Base-by-base conservation (phyloP, 2,888 invertebrate species). In the Enchytraeus crypticus region DNA sequence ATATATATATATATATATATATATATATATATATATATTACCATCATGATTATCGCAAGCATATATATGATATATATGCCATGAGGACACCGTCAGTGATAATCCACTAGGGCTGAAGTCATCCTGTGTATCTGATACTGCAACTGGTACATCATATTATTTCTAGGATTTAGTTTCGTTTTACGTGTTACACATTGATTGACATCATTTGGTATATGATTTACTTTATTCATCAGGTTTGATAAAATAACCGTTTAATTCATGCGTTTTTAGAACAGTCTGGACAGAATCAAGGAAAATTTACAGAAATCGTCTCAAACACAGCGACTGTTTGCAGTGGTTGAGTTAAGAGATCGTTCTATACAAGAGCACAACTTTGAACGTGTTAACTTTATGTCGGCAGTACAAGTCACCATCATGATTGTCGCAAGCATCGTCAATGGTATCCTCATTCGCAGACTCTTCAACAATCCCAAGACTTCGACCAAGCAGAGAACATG, bases 321-420 rank as follows among this genome's bases (percentile, higher is more conserved):
- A 33, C 79, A 79, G 69, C 72, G 74, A 56, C 57, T 74, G 57
- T 81, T 89, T 63, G 84, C 86, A 57, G 87, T 88, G 0, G 83
- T 83, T 70, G 91, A 92, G 77, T 87, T 89, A 0, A 78, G 89
- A 32, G 92, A 92, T 76, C 82, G 91, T 65, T 89, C 89, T 74
- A 76, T 88, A 2, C 88, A 88, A 1, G 90, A 90, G 74, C 85
- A 86, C 51, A 89, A 89, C 79, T 88, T 85, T 73, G 86, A 86
- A 65, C 84, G 87, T 66, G 90, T 92, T 0, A 90, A 90, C 72
- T 80, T 84, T 56, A 89, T 89, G 85, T 77, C 77, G 1, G 65
- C 67, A 23, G 76, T 89, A 30, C 88, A 89, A 73, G 84, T 90
- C 45, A 72, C 81, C 32, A 82, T 88, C 27, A 88, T 92, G 87